These are phyloP conservation scores for Etheostoma cragini DNA, from an alignment of 2,113 vertebrate genomes.

Conservation along the genomic window DNA sequence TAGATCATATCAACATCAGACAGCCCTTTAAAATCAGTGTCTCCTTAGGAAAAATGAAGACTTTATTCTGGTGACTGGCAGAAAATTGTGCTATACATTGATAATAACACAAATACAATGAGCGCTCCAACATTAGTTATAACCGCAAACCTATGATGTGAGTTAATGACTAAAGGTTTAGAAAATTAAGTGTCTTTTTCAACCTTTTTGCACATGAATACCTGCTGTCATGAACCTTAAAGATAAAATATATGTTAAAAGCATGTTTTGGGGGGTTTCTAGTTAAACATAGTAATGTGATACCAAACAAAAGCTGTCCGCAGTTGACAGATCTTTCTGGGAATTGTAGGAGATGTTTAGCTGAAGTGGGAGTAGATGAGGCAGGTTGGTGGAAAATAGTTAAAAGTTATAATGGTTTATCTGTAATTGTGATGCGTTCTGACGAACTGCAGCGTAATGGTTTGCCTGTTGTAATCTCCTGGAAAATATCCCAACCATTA, in stretches of 20 bases:
- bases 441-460: conserved; percentile 5
- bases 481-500: conserved; percentile 43
- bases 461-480: conserved; percentile 23
- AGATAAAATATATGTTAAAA: not conserved
- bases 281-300: not conserved
- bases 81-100: too few species aligned
- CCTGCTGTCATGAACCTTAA: not conserved
- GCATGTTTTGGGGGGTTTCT: not conserved
- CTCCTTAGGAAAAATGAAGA: too few species aligned
- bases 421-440: not conserved
- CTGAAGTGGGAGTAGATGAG: not conserved
- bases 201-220: not conserved
- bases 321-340: not conserved
- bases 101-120: too few species aligned
- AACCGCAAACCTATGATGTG: too few species aligned
- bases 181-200: not conserved
- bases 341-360: conserved; percentile 1
- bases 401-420: not conserved
- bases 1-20: too few species aligned
- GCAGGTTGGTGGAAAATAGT: not conserved
- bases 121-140: too few species aligned
- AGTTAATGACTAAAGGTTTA: too few species aligned
- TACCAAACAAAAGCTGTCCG: not conserved
- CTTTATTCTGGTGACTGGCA: too few species aligned
- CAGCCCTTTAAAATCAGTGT: too few species aligned